These are phyloP conservation scores for Caradrina clavipalpis DNA, from an alignment of 2,888 invertebrate genomes.

Conservation along the genomic window DNA sequence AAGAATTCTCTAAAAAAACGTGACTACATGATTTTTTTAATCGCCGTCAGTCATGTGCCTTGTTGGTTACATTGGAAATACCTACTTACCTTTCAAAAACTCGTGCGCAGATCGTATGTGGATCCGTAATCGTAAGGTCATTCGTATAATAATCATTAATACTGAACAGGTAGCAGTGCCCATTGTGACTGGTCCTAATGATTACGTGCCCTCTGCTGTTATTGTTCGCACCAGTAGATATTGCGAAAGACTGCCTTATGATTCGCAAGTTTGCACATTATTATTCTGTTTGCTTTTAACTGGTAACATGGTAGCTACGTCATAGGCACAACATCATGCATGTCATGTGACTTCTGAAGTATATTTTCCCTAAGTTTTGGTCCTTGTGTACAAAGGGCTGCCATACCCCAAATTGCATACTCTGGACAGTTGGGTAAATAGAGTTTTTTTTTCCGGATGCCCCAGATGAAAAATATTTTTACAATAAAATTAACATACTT, in stretches of 20 bases:
- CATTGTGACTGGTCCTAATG: conserved; percentile 34
- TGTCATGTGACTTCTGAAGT: too few relatives aligned
- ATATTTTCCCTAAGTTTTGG: too few relatives aligned
- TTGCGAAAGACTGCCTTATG: conserved; percentile 24
- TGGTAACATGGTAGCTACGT: neutral
- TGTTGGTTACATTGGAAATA: conserved; percentile 12
- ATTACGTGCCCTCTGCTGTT: conserved; percentile 14
- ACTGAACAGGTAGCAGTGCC: conserved; percentile 2
- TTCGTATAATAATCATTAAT: conserved; percentile 25
- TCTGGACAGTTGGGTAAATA: too few relatives aligned
- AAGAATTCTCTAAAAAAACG: conserved; percentile 20
- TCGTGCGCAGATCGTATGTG: neutral
- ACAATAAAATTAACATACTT: too few relatives aligned
- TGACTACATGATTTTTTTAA: conserved; percentile 5
- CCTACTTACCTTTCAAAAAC: conserved; percentile 28
- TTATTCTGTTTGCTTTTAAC: conserved; percentile 17
- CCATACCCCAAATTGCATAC: too few relatives aligned
- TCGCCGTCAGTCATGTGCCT: conserved; percentile 16
- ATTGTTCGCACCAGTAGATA: conserved; percentile 28
- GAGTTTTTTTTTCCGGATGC: too few relatives aligned
- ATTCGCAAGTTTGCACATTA: conserved; percentile 17
- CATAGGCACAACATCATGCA: too few relatives aligned
- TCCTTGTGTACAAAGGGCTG: too few relatives aligned
- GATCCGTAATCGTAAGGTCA: conserved; percentile 41
- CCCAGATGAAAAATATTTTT: too few relatives aligned